These are phyloP conservation scores for Oophaga pumilio DNA, from an alignment of 2,113 vertebrate species.

Conservation along the genomic window DNA sequence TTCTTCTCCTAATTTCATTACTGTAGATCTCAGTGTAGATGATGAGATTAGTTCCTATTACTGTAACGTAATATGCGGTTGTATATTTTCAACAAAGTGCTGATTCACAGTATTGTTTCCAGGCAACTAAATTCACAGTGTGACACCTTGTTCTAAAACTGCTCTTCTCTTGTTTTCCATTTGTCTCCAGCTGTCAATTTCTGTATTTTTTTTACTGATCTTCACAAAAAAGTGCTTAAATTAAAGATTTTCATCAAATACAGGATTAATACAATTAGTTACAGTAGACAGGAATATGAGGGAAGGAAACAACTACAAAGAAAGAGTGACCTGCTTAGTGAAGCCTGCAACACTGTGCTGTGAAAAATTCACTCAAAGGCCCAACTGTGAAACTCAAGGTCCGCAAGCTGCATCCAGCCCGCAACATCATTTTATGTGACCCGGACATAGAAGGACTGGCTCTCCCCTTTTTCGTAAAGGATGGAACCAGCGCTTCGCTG, in stretches of 20 bases:
- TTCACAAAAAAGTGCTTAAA: background rate
- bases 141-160: constrained; percentile 12
- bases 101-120: constrained; percentile 7
- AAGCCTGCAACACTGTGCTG: background rate
- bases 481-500: too few relatives aligned
- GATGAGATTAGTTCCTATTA: background rate
- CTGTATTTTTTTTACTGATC: background rate
- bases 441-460: too few relatives aligned
- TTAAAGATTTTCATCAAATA: background rate
- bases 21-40: background rate
- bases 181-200: background rate
- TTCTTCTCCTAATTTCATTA: background rate
- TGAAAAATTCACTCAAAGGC: background rate
- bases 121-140: constrained; percentile 18
- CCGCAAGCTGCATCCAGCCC: too few relatives aligned
- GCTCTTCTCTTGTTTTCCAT: constrained; percentile 27
- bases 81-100: background rate
- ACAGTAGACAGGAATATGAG: background rate
- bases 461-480: too few relatives aligned
- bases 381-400: too few relatives aligned
- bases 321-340: background rate
- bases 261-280: background rate
- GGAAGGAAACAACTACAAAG: background rate
- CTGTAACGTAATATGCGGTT: background rate
- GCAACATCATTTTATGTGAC: too few relatives aligned